These are phyloP conservation scores for Lepeophtheirus salmonis DNA, from an alignment of 1,140 invertebrate species.

Conservation along the genomic window DNA sequence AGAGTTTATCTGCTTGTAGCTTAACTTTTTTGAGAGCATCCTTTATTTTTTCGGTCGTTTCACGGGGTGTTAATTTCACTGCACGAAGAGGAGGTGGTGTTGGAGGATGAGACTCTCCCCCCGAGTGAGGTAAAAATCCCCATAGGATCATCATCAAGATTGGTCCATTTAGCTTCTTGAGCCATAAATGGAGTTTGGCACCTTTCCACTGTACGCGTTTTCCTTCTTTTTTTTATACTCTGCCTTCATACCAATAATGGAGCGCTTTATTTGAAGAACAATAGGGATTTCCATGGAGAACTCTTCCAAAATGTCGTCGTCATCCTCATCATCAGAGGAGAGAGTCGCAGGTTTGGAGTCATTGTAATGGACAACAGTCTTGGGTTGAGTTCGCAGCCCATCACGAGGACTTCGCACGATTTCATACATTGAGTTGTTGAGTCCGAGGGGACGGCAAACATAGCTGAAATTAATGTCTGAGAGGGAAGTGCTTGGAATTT, in stretches of 20 bases:
- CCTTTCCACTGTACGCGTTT: not conserved
- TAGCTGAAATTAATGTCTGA: constrained; percentile 14
- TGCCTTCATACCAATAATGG: not conserved
- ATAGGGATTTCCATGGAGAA: constrained; percentile 13
- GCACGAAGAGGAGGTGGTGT: constrained; percentile 14
- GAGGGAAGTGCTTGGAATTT: not conserved
- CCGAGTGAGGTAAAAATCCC: constrained; percentile 14
- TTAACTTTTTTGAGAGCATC: not conserved
- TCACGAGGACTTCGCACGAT: constrained; percentile 4
- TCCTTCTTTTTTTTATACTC: constrained; percentile 5
- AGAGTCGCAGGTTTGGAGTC: not conserved
- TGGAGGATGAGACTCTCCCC: constrained; percentile 1
- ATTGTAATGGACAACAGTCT: not conserved
- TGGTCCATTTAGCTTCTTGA: constrained; percentile 7
- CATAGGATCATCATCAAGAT: constrained; percentile 13
- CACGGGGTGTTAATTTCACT: not conserved
- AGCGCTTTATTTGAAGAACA: not conserved
- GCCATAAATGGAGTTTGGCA: constrained; percentile 5
- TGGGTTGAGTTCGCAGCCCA: not conserved
- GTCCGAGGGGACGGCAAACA: constrained; percentile 9
- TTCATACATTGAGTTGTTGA: constrained; percentile 16
- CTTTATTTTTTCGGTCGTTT: constrained; percentile 11
- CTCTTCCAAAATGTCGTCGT: constrained; percentile 4
- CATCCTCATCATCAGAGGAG: constrained; percentile 6
- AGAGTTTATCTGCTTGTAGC: not conserved